Conservation (phyloP, 2,113 vertebrate species). For the Hippocampus mohnikei region DNA sequence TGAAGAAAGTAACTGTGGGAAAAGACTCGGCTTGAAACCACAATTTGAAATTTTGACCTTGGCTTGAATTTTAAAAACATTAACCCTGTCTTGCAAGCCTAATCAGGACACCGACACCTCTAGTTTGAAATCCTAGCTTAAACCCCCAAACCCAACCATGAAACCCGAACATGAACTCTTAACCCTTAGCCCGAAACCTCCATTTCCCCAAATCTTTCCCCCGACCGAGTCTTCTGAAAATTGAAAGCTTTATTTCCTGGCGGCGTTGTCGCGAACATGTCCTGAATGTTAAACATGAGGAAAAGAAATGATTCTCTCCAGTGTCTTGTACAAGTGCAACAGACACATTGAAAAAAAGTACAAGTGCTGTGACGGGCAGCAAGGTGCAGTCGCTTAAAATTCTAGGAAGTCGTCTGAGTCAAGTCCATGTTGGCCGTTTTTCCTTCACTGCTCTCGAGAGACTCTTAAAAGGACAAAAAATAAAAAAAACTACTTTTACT, state of each 20-base stretch:
- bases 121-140: neutral
- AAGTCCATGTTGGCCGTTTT: constrained; percentile 33
- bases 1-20: too few relatives aligned
- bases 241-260: neutral
- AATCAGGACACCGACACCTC: neutral
- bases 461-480: constrained; percentile 33
- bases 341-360: neutral
- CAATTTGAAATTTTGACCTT: neutral
- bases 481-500: neutral
- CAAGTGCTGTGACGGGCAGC: neutral
- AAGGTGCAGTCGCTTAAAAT: neutral
- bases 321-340: neutral
- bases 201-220: neutral
- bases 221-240: neutral
- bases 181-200: neutral
- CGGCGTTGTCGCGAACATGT: neutral
- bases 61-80: neutral
- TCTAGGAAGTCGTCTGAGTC: constrained; percentile 21
- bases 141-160: neutral
- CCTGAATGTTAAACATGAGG: constrained; percentile 8
- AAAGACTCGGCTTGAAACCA: neutral
- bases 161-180: neutral
- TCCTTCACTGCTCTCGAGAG: constrained; percentile 15
- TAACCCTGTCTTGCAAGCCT: neutral
- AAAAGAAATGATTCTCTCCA: neutral